Evolutionary conservation across 2,888 invertebrate species (phyloP).

Genomic region (Entomobrya proxima): DNA sequence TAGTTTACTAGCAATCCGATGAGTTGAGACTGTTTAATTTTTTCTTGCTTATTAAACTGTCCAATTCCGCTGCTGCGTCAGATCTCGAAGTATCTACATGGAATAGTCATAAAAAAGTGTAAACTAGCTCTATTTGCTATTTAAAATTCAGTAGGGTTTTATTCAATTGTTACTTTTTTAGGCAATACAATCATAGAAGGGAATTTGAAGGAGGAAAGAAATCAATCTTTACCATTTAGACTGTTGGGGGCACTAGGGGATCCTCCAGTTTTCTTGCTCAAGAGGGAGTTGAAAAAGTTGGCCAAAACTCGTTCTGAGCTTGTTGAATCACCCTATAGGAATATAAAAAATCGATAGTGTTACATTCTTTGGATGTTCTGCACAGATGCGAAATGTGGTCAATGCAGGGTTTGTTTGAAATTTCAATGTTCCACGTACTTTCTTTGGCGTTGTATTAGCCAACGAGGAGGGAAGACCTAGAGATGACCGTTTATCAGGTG

Average conservation of each 20-base stretch:
- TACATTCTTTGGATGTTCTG: too few species aligned
- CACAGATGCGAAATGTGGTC: too few species aligned
- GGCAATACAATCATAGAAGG: too few species aligned
- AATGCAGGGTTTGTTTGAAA: too few species aligned
- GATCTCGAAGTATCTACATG: conserved; percentile 85
- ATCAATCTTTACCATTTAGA: conserved; percentile 79
- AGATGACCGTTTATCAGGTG: conserved; percentile 65
- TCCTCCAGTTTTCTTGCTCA: conserved; percentile 93
- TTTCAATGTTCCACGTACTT: conserved; percentile 63
- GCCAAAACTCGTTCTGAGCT: conserved; percentile 95
- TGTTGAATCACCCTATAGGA: conserved; percentile 84
- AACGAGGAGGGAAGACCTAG: conserved; percentile 64
- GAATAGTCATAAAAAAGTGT: neutral
- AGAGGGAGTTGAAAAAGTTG: conserved; percentile 97
- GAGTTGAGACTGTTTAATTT: conserved; percentile 76
- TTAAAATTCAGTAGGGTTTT: too few species aligned
- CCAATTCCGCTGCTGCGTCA: conserved; percentile 94
- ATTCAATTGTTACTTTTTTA: too few species aligned
- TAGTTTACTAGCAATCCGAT: conserved; percentile 73
- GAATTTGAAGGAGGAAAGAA: too few species aligned
- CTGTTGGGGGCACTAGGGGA: conserved; percentile 80
- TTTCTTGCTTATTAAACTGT: conserved; percentile 88
- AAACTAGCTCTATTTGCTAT: neutral
- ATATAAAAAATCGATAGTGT: too few species aligned
- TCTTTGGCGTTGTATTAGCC: conserved; percentile 71